These are phyloP conservation scores for Diplazon laetatorius DNA, from an alignment of 2,888 invertebrate species.

Conservation along the genomic window DNA sequence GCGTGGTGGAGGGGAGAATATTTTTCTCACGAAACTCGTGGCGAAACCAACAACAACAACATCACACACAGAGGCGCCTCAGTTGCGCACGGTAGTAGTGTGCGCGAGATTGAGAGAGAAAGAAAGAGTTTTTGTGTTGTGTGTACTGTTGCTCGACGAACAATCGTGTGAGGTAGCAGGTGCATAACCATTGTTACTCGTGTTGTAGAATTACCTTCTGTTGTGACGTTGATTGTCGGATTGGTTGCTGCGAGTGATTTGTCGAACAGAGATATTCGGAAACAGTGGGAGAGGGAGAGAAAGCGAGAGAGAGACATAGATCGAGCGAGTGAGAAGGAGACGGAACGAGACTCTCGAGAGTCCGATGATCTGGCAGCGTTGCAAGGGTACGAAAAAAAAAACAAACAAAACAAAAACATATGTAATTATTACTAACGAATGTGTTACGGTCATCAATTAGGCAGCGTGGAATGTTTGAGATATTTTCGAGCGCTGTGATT, in stretches of 20 bases:
- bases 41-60: conserved; percentile 77
- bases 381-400: conserved; percentile 63
- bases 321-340: neutral
- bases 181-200: neutral
- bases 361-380: conserved; percentile 34
- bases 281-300: too few species aligned
- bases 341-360: conserved; percentile 17
- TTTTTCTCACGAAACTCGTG: conserved; percentile 74
- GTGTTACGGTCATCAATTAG: conserved; percentile 52
- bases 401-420: neutral
- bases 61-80: conserved; percentile 48
- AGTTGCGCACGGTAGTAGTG: too few species aligned
- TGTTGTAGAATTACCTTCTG: neutral
- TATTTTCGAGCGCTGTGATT: too few species aligned
- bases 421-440: conserved; percentile 71
- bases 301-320: too few species aligned
- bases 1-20: conserved; percentile 61
- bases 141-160: conserved; percentile 2
- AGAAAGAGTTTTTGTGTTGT: neutral
- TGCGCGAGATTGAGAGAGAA: too few species aligned
- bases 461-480: too few species aligned
- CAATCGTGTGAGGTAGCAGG: neutral
- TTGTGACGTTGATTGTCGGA: neutral
- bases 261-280: too few species aligned
- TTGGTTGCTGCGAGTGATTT: neutral